A percentile compares a stretch with the other conserved stretches of the same genome.
These are phyloP conservation scores for Napeogenes sylphis DNA, from an alignment of 2,888 invertebrate genomes.

Conservation along the genomic window DNA sequence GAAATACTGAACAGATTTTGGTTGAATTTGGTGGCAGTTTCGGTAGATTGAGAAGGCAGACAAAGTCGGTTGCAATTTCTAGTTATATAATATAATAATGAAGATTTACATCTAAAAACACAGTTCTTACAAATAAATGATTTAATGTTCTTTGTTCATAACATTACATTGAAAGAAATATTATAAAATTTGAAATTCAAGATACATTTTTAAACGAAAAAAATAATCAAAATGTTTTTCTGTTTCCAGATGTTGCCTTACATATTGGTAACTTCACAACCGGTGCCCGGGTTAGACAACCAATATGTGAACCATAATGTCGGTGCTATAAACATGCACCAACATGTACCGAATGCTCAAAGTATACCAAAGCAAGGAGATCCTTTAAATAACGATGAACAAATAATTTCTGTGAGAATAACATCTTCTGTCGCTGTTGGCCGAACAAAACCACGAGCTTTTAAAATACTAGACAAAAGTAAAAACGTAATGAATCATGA, in stretches of 20 bases:
- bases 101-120: too few species aligned
- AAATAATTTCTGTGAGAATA: conserved; percentile 76
- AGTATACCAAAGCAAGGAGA: conserved; percentile 44
- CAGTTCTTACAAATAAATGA: too few species aligned
- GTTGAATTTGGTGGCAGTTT: background rate
- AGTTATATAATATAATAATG: too few species aligned
- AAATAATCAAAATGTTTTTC: conserved; percentile 20
- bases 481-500: conserved; percentile 26
- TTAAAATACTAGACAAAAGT: conserved; percentile 30
- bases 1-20: background rate
- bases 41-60: background rate
- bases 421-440: conserved; percentile 79
- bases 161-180: too few species aligned
- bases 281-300: conserved; percentile 42
- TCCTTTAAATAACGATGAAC: conserved; percentile 51
- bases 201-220: too few species aligned
- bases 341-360: conserved; percentile 37
- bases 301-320: conserved; percentile 37
- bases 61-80: too few species aligned
- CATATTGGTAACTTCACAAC: conserved; percentile 48
- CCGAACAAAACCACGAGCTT: conserved; percentile 56
- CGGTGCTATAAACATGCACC: conserved; percentile 27
- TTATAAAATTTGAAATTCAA: too few species aligned
- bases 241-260: conserved; percentile 61
- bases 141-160: too few species aligned